Conservation (phyloP, 1,140 invertebrate species). For the Mizuhopecten yessoensis region DNA sequence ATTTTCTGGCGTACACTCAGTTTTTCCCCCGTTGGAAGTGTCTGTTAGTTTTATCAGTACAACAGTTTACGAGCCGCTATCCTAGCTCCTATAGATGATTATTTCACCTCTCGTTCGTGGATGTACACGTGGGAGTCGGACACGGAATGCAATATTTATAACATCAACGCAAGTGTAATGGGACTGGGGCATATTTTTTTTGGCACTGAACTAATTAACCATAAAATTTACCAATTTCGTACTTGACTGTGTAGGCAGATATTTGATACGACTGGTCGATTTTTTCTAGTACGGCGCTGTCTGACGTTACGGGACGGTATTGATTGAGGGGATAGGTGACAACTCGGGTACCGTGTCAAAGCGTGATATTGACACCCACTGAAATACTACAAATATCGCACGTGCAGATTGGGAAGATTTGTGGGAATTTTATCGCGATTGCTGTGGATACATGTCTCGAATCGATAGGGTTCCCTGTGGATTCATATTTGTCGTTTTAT, state of each 20-base stretch:
- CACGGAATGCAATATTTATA: not conserved
- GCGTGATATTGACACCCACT: not conserved
- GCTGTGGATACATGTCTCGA: no score
- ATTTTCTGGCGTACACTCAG: no score
- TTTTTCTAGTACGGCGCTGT: not conserved
- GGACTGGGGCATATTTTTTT: not conserved
- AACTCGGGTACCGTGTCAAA: not conserved
- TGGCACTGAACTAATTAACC: not conserved
- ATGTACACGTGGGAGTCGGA: not conserved
- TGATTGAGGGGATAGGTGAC: not conserved
- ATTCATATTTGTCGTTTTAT: no score
- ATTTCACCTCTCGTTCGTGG: not conserved
- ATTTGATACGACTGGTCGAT: not conserved
- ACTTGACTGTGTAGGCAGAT: not conserved
- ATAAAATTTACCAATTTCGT: slow-evolving; percentile 35
- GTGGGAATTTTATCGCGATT: no score
- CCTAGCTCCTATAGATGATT: not conserved
- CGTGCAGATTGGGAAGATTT: no score
- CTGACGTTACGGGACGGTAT: not conserved
- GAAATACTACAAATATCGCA: not conserved
- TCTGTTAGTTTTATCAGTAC: not conserved
- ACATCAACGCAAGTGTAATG: not conserved
- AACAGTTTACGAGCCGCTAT: not conserved
- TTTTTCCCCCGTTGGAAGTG: no score
- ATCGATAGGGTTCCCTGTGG: no score